phyloP scores from a whole-genome alignment of 1,140 invertebrate species.

The Zaprionus vittiger region DNA sequence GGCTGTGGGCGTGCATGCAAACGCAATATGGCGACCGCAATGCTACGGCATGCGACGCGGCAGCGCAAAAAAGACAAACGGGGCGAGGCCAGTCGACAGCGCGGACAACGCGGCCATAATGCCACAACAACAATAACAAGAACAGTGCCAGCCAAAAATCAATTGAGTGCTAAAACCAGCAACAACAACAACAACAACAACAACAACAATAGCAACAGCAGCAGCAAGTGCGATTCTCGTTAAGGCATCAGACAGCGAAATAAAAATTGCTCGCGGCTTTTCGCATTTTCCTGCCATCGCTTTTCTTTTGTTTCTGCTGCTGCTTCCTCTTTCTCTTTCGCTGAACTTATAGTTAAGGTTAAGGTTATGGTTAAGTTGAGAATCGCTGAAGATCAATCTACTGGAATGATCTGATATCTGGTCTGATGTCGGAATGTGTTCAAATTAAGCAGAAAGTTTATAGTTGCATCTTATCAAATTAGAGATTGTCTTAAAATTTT shows the following conservation, averaged over 20 bases:
- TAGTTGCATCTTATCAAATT: too few species aligned
- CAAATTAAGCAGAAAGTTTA: too few species aligned
- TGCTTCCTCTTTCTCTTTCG: not conserved
- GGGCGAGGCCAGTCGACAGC: not conserved
- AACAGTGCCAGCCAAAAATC: constrained; percentile 61
- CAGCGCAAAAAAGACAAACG: constrained; percentile 38
- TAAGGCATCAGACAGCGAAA: constrained; percentile 38
- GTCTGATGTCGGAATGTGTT: too few species aligned
- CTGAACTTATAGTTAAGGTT: not conserved
- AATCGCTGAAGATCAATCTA: not conserved
- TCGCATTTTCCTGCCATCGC: not conserved
- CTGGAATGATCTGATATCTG: not conserved
- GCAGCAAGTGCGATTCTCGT: constrained; percentile 31
- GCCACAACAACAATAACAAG: constrained; percentile 43
- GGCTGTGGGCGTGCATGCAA: constrained; percentile 79
- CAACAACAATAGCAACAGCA: constrained; percentile 31
- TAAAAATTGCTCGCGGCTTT: constrained; percentile 31
- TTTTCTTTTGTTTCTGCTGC: not conserved
- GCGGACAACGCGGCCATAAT: constrained; percentile 35
- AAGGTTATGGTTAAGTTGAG: not conserved
- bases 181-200: constrained; percentile 51
- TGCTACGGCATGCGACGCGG: constrained; percentile 62
- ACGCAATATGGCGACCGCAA: constrained; percentile 84
- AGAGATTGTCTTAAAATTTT: too few species aligned
- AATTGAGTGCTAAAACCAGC: constrained; percentile 79